Evolutionary conservation across 2,888 invertebrate species (phyloP), one percentile per base, ranked within the genome.

Genomic region (Pristionchus entomophagus): DNA sequence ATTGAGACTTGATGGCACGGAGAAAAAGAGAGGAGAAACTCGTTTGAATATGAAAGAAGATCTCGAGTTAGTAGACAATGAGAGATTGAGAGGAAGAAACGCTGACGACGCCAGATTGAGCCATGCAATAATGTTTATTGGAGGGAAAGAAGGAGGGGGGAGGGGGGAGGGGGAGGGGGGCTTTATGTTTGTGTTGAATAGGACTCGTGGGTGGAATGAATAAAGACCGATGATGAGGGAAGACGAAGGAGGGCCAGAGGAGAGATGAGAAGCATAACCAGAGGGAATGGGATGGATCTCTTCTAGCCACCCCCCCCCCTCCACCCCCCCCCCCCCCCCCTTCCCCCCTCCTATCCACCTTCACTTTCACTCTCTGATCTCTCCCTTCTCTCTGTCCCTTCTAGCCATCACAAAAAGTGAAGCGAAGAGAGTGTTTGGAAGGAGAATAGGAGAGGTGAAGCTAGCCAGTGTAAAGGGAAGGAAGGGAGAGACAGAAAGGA

Each of bases 181-280:
- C 69, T 5, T 69, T 41, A 35, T 69, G 69, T 69, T 69, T 69
- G 69, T 69, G n/a, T 32, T 69, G 41, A 69, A 69, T 69, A 69
- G 38, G 38, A 32, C 38, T 38, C 35, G 69, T 38, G 69, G 69
- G 69, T n/a, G 69, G 69, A 69, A 69, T 69, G 69, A 69, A 69
- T 69, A 29, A 69, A 38, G 3, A 19, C 19, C 5, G n/a, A 56
- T 56, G 56, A 56, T 17, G 56, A 56, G 69, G 32, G 22, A 41
- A 38, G 69, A 69, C 4, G 38, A 19, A 41, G 38, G 38, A 38
- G n/a, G 41, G 22, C 69, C 32, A 69, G 22, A 26, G n/a, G 35
- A 26, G 29, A n/a, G 59, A 65, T 32, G n/a, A 22, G 32, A 69
- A 69, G 69, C 19, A 38, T 38, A 69, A 38, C 62, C 69, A 69